Percentiles rank a stretch among this genome's conserved stretches.
These are phyloP conservation scores for Nothocercus julius DNA, from an alignment of 2,113 vertebrate species.

Conservation along the genomic window DNA sequence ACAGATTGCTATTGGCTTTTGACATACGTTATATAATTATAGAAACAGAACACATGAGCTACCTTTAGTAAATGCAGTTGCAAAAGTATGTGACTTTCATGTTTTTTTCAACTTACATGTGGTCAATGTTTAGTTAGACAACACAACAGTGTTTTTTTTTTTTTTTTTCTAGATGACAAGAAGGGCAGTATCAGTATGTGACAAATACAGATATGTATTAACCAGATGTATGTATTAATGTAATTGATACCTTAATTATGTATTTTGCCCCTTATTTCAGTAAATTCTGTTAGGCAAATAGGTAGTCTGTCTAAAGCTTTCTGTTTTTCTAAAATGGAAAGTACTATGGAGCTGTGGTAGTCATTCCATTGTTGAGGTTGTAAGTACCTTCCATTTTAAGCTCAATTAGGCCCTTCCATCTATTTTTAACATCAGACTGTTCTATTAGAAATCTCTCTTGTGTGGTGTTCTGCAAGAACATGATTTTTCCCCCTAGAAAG, in stretches of 20 bases:
- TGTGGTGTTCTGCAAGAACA: constrained; percentile 21
- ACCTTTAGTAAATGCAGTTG: not conserved
- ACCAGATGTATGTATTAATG: not conserved
- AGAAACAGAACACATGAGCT: not conserved
- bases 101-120: not conserved
- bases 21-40: not conserved
- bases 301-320: not conserved
- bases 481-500: not conserved
- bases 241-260: too few relatives aligned
- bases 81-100: not conserved
- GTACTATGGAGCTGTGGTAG: not conserved
- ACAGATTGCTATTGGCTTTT: not conserved
- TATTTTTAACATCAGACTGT: constrained; percentile 48
- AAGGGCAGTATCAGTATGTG: not conserved
- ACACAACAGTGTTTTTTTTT: not conserved
- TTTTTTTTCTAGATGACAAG: not conserved
- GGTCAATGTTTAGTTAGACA: not conserved
- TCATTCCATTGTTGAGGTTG: constrained; percentile 7
- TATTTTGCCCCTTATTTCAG: not conserved
- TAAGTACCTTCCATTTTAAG: constrained; percentile 53
- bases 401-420: constrained; percentile 40
- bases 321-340: not conserved
- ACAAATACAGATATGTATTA: not conserved
- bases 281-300: not conserved
- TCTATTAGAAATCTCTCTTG: constrained; percentile 53